Conservation (phyloP, 2,797 vertebrate genomes). For the Rhinella marina region DNA sequence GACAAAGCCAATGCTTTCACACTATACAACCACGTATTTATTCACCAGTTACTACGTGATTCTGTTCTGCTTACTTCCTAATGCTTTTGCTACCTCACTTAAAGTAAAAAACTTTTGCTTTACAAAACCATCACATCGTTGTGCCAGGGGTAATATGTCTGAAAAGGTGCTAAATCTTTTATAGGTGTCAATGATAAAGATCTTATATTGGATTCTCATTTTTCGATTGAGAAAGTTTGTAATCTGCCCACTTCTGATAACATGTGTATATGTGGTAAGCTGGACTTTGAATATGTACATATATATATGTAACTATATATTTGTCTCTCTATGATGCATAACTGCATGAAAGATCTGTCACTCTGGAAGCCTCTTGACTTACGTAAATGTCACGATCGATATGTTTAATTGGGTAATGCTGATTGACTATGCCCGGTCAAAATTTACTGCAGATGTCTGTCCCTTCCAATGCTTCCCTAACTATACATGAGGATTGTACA, state of each 20-base stretch:
- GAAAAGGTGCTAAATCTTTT: constrained; percentile 63
- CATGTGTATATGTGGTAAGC: constrained; percentile 52
- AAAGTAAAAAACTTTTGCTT: constrained; percentile 55
- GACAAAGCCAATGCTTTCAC: constrained; percentile 19
- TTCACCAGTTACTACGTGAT: constrained; percentile 8
- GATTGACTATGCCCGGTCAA: constrained; percentile 16
- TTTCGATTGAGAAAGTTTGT: constrained; percentile 59
- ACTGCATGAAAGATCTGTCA: constrained; percentile 51
- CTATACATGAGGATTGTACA: constrained; percentile 64
- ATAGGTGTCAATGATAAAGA: constrained; percentile 57
- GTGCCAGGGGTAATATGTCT: constrained; percentile 56
- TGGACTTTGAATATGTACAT: constrained; percentile 59
- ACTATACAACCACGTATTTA: constrained; percentile 26
- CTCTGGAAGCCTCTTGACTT: constrained; percentile 42
- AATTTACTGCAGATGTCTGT: constrained; percentile 49
- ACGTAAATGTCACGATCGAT: constrained; percentile 34
- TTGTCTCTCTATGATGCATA: constrained; percentile 52
- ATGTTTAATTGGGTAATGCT: constrained; percentile 47
- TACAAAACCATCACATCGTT: constrained; percentile 55
- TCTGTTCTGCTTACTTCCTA: constrained; percentile 49
- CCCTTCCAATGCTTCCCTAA: constrained; percentile 66
- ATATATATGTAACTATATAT: constrained; percentile 55
- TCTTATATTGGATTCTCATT: constrained; percentile 60
- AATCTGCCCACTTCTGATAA: constrained; percentile 51
- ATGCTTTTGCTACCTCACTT: constrained; percentile 62